Percentiles rank a stretch among this genome's conserved stretches.
Evolutionary conservation across 2,113 vertebrate genomes (phyloP).

Genomic region (Bubo bubo): DNA sequence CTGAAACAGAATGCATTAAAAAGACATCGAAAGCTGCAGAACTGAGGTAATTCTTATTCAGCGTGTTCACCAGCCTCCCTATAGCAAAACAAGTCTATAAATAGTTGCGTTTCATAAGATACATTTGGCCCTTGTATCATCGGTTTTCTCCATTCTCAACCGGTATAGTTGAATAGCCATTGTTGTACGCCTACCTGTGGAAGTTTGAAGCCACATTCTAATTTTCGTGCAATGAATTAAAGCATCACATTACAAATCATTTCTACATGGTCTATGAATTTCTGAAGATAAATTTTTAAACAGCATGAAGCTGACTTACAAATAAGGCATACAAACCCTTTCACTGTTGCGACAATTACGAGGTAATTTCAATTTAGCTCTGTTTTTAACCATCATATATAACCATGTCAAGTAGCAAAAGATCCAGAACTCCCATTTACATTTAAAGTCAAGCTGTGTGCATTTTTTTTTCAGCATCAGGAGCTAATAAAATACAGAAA

Average conservation of each 20-base stretch:
- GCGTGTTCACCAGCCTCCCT: conserved; percentile 85
- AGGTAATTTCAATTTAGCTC: conserved; percentile 74
- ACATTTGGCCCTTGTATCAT: conserved; percentile 78
- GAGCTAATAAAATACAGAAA: conserved; percentile 78
- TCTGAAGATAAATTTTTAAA: conserved; percentile 72
- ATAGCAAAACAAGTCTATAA: conserved; percentile 85
- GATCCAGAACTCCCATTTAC: conserved; percentile 76
- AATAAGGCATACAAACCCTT: conserved; percentile 77
- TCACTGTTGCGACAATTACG: conserved; percentile 74
- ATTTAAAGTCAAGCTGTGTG: conserved; percentile 79
- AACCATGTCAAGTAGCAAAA: conserved; percentile 73
- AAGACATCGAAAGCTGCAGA: conserved; percentile 88
- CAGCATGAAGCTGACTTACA: conserved; percentile 84
- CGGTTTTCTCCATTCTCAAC: conserved; percentile 76
- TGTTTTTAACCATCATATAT: conserved; percentile 72
- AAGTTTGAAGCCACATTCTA: conserved; percentile 77
- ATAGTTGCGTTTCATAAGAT: conserved; percentile 82
- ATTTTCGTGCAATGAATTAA: conserved; percentile 77
- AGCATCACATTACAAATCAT: conserved; percentile 79
- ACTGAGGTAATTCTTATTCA: conserved; percentile 88
- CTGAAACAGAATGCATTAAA: conserved; percentile 93
- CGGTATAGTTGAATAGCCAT: conserved; percentile 72
- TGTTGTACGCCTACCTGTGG: conserved; percentile 78
- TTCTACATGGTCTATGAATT: conserved; percentile 78
- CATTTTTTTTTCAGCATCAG: conserved; percentile 71